Conservation (phyloP, 1,140 invertebrate genomes). For the Chelonus insularis region DNA sequence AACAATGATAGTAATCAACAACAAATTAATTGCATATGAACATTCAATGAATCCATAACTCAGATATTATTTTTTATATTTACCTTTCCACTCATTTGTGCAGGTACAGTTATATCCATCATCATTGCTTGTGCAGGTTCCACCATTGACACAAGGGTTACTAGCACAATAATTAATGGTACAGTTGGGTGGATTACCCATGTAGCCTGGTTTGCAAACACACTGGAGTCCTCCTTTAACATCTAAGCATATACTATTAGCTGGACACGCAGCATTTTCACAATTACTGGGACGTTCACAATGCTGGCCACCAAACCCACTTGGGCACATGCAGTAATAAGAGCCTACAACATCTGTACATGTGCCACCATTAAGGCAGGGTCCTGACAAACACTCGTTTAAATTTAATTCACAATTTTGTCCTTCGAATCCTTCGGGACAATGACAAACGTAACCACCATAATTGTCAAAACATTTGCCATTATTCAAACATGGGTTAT, state of each 20-base stretch:
- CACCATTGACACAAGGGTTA: slow-evolving; percentile 67
- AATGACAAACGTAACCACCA: slow-evolving; percentile 81
- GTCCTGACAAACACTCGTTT: slow-evolving; percentile 69
- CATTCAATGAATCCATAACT: not conserved
- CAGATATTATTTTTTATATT: slow-evolving; percentile 30
- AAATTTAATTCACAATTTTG: slow-evolving; percentile 71
- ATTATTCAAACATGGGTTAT: slow-evolving; percentile 74
- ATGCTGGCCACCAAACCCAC: slow-evolving; percentile 64
- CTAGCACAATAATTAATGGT: slow-evolving; percentile 65
- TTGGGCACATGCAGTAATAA: slow-evolving; percentile 62
- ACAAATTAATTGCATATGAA: not conserved
- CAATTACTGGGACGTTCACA: slow-evolving; percentile 63
- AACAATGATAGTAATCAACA: not conserved
- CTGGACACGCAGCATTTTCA: slow-evolving; percentile 59
- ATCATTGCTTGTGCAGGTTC: slow-evolving; percentile 59
- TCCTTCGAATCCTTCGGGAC: slow-evolving; percentile 80
- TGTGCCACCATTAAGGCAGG: slow-evolving; percentile 69
- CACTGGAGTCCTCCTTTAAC: slow-evolving; percentile 63
- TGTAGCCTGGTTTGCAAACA: slow-evolving; percentile 72
- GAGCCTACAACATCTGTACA: slow-evolving; percentile 65
- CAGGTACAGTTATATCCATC: slow-evolving; percentile 73
- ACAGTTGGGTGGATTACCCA: slow-evolving; percentile 70
- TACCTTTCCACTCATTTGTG: slow-evolving; percentile 71
- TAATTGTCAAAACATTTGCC: slow-evolving; percentile 80
- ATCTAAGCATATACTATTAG: slow-evolving; percentile 62